Evolutionary conservation across 35 echinoderm and acorn worm species (phyloP), one percentile per base, ranked within the genome.

Genomic region (Apostichopus californicus): DNA sequence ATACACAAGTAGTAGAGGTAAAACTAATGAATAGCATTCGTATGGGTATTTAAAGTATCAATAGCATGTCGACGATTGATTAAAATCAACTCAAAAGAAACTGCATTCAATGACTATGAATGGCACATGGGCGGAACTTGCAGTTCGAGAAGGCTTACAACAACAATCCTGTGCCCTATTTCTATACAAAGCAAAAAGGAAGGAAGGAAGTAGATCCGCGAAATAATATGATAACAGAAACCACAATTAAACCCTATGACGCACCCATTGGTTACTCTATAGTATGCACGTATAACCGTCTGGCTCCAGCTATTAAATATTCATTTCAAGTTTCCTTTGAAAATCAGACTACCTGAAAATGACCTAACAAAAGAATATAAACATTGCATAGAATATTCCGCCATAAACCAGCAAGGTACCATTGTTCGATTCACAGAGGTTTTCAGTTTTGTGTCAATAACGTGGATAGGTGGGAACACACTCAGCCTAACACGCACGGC

Each of bases 251-350:
- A 6, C 55, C 46, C 12, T 52, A 82, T 82, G 80, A 82, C 80
- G 80, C 80, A 82, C 55, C 80, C 34, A 82, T 82, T 57, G 22
- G 80, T 17, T 15, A 82, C 15, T 18, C 71, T 22, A 20, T 22
- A 20, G 13, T 75, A 22, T n/a, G 71, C 80, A 82, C 46, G 46
- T 34, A 80, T 22, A 24, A 28, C 4, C 46, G 13, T 82, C 86
- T 20, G 25, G 57, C 64, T 66, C 86, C 57, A 66, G 8, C 81
- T 85, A 66, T 73, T 89, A 72, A 15, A 72, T 89, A 89, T 89
- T 89, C 60, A 89, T 89, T 89, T 89, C 86, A 89, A 89, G 72
- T 24, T 89, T 73, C 86, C 64, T 89, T 87, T 68, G 23, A 89
- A 55, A 64, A 18, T 52, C 86, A 89, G 18, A 89, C 57, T 72